Base-by-base conservation (phyloP, 2,888 invertebrate species). In the Ichneumoninae sp. region DNA sequence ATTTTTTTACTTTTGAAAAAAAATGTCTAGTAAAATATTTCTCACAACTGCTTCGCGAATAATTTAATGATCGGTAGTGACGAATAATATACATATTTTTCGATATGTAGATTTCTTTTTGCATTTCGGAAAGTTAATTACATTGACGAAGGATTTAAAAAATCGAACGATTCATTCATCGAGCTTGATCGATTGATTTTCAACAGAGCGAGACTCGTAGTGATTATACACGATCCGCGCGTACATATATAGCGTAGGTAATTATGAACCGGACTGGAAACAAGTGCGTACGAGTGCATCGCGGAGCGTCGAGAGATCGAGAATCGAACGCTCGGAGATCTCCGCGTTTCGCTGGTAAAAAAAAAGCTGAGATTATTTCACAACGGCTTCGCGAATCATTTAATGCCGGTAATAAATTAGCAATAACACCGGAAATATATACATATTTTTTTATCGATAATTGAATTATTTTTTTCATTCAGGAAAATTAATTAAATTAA, bases 321-420 rank as follows among this genome's bases (percentile, higher is more conserved):
- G 77, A 81, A 79, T 78, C 40, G 75, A 65, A 47, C 62, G 52
- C 5, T 50, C 76, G 74, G 78, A 81, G 77, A 81, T 54, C 26
- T 78, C 71, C 70, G 30, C 66, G 70, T 70, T 68, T 62, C 50
- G 78, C 19, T 60, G 19, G 71, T 8, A 8, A 36, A 36, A 36
- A 36, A 36, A 36, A 36, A 36, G 1, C 36, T 36, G 36, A 6
- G 36, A 36, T 13, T 44, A 44, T 44, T 44, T 44, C 13, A 44
- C 44, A 44, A 44, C 44, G 13, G 44, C 10, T 10, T 1, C 44
- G 13, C 13, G 44, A 13, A 44, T 44, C 44, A 13, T 44, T 44
- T 13, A 44, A 13, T 10, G 44, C 13, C 13, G 3, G 44, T 44
- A 13, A 44, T 44, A 13, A 44, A 8, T 8, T 8, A 6, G 6